Evolutionary conservation across 2,888 invertebrate genomes (phyloP).

Genomic region (Drosophila lutescens): DNA sequence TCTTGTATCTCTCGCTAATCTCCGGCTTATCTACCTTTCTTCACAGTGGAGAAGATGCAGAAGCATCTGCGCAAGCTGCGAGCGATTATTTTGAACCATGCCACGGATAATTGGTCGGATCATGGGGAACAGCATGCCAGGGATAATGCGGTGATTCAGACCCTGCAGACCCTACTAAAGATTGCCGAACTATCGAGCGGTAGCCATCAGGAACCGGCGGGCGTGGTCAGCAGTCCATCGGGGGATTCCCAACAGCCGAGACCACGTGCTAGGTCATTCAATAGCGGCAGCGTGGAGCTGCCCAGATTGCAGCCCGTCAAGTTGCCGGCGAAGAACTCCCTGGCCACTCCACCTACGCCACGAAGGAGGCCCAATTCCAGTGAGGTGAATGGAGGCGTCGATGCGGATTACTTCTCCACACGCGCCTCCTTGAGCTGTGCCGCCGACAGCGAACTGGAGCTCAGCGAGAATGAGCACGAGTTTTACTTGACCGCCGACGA

Average conservation of each 20-base stretch:
- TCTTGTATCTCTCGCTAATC: slow-evolving; percentile 14
- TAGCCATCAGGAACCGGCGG: slow-evolving; percentile 64
- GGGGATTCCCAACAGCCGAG: slow-evolving; percentile 46
- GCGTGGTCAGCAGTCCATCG: slow-evolving; percentile 61
- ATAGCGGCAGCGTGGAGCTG: slow-evolving; percentile 62
- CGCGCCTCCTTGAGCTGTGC: slow-evolving; percentile 80
- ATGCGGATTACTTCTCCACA: slow-evolving; percentile 82
- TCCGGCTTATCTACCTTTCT: slow-evolving; percentile 18
- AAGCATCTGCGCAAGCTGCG: slow-evolving; percentile 82
- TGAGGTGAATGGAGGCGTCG: slow-evolving; percentile 58
- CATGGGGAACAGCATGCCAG: slow-evolving; percentile 77
- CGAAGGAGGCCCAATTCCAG: slow-evolving; percentile 68
- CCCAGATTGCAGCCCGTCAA: slow-evolving; percentile 63
- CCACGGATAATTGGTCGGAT: slow-evolving; percentile 74
- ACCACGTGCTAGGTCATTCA: slow-evolving; percentile 66
- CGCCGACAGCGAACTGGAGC: slow-evolving; percentile 82
- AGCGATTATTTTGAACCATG: slow-evolving; percentile 78
- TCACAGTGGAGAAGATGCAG: slow-evolving; percentile 82
- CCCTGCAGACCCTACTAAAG: slow-evolving; percentile 82
- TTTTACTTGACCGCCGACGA: slow-evolving; percentile 83
- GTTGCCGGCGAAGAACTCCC: slow-evolving; percentile 70
- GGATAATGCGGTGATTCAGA: slow-evolving; percentile 81
- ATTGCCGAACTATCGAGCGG: slow-evolving; percentile 82
- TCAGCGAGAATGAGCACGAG: slow-evolving; percentile 83
- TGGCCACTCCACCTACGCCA: slow-evolving; percentile 68